These are phyloP conservation scores for Ammospiza maritima DNA, from an alignment of 2,797 vertebrate species.

Conservation along the genomic window DNA sequence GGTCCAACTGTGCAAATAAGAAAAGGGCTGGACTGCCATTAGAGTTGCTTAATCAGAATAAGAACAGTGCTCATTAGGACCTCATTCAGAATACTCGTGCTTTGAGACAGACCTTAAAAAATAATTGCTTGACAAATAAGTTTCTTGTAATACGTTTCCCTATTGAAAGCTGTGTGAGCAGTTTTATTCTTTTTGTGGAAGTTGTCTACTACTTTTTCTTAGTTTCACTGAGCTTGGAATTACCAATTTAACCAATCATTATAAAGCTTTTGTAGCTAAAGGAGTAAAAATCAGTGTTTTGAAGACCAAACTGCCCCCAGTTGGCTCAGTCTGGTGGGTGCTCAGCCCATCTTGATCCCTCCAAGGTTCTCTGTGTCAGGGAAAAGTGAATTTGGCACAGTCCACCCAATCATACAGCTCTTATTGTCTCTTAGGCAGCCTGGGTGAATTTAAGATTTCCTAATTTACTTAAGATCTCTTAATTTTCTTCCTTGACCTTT, in stretches of 20 bases:
- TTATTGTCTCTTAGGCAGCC: not conserved
- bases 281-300: not conserved
- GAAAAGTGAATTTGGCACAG: not conserved
- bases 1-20: not conserved
- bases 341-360: not conserved
- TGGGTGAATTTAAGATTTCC: not conserved
- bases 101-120: not conserved
- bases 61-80: not conserved
- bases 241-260: not conserved
- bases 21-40: not conserved
- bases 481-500: not conserved
- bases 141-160: not conserved
- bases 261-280: not conserved
- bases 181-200: not conserved
- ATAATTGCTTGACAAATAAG: not conserved
- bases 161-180: not conserved
- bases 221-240: not conserved
- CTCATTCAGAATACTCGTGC: fast-evolving
- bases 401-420: fast-evolving
- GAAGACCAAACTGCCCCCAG: too few relatives aligned
- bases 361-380: not conserved
- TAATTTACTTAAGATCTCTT: not conserved
- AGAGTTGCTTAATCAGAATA: not conserved
- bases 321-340: not conserved
- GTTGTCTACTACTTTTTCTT: not conserved